Conservation (phyloP, 2,113 vertebrate species). For the Pluvialis apricaria region DNA sequence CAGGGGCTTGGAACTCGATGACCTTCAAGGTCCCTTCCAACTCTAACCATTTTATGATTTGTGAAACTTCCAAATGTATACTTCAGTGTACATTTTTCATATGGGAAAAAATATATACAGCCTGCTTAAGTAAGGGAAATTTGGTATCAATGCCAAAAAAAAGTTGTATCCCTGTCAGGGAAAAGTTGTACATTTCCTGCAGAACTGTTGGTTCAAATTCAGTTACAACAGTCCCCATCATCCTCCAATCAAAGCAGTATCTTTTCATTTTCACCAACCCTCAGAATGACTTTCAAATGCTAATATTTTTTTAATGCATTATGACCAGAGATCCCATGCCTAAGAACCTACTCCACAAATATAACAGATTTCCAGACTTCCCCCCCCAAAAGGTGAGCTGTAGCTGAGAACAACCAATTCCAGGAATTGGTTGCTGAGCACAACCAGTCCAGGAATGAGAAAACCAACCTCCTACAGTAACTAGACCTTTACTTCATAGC, state of each 20-base stretch:
- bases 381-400: background rate
- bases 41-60: too few relatives aligned
- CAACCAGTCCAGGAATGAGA: background rate
- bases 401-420: background rate
- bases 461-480: background rate
- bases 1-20: too few relatives aligned
- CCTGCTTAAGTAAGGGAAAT: background rate
- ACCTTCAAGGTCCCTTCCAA: too few relatives aligned
- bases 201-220: background rate
- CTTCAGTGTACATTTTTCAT: background rate
- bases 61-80: background rate
- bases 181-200: background rate
- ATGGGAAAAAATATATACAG: background rate
- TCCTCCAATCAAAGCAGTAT: background rate
- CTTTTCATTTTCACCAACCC: background rate
- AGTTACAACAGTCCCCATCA: background rate
- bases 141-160: background rate
- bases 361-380: background rate
- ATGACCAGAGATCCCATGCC: background rate
- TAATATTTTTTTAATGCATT: background rate
- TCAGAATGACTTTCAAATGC: background rate
- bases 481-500: background rate
- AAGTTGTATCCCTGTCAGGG: background rate
- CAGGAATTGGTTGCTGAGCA: too few relatives aligned
- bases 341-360: background rate